Evolutionary conservation across 2,797 vertebrate genomes (phyloP), one percentile per base, ranked within the genome.

Genomic region (Rhabdomys pumilio): DNA sequence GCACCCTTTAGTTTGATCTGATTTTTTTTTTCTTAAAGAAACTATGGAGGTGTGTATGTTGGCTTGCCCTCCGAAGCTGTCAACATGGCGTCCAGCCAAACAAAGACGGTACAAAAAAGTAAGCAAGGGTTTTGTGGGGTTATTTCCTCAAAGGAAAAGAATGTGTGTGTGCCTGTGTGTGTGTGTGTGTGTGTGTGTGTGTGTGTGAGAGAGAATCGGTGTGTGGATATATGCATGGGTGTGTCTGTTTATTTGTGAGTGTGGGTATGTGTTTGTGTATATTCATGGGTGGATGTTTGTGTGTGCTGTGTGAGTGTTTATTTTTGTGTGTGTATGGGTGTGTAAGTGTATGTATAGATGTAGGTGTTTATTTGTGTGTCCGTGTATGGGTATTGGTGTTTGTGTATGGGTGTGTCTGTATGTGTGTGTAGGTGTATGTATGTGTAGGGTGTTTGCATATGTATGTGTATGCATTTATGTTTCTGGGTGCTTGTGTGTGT

Each of bases 41-140:
- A 99, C 98, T 99, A 99, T 47, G 99, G 99, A 0, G 99, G 99
- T 0, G 99, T 99, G 1, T 99, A 99, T 29, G 99, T 99, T 73
- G 99, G 99, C 69, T 98, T 99, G 31, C 99, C 99, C 0, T 96
- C 99, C 1, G 99, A 99, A 17, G 97, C 99, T 31, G 98, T 98
- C 92, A 96, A 97, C 69, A 98, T 99, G 96, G 99, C 99, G 90
- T 98, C 99, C 81, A 99, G 97, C 96, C 99, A 99, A 98, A 99
- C 99, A 1, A 99, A 99, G 98, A 98, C 99, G 85, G 98, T 98
- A 65, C 97, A 88, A 1, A 99, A 99, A 99, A 99, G 99, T 99
- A 99, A 89, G 65, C 89, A 14, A 95, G 85, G 4, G 69, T n/a
- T 53, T 38, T 0, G 0, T 59, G 7, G 57, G 63, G 7, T 84